Base-by-base conservation (phyloP, 2,888 invertebrate genomes). In the Philhelius pedissequus region DNA sequence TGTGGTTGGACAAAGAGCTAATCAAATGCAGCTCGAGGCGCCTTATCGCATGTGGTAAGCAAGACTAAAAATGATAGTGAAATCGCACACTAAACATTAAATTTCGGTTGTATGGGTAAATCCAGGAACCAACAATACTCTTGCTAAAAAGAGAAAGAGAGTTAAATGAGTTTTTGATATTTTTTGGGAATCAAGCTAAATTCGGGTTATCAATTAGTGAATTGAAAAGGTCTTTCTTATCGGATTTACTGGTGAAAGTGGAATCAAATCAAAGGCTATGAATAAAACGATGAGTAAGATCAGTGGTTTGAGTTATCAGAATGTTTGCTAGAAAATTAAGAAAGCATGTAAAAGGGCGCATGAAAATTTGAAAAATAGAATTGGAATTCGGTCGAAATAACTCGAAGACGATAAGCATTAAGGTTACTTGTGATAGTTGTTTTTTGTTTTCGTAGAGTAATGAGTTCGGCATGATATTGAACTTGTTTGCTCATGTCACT, bases 161-260 rank as follows among this genome's bases (percentile, higher is more conserved):
- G 48, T 64, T 48, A 64, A 64, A 48, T 32, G 32, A 22, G 32
- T 64, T 64, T 48, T 48, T 52, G 52, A 62, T 32, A 52, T 52
- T 20, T 38, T 70, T 58, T 60, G 50, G n/a, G 30, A 70, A 43
- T 64, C 38, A 9, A 48, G 38, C 56, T 38, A 40, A 48, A 71
- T 64, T 66, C 78, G 71, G 71, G 71, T 71, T 71, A 78, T 78
- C 78, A 64, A 70, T 15, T 64, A 56, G 45, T 45, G 52, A n/a
- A 77, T n/a, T 11, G 30, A 27, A 60, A 62, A 54, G 70, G 68
- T 50, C 58, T 13, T 11, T 32, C 43, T 68, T 68, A 64, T 74
- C 73, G 22, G 54, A 54, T 64, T 68, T 68, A 50, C 18, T 77
- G 56, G 71, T 71, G 71, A 78, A 78, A 78, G 71, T 71, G 22